These are phyloP conservation scores for Chionis minor DNA, from an alignment of 2,113 vertebrate genomes.

Conservation along the genomic window DNA sequence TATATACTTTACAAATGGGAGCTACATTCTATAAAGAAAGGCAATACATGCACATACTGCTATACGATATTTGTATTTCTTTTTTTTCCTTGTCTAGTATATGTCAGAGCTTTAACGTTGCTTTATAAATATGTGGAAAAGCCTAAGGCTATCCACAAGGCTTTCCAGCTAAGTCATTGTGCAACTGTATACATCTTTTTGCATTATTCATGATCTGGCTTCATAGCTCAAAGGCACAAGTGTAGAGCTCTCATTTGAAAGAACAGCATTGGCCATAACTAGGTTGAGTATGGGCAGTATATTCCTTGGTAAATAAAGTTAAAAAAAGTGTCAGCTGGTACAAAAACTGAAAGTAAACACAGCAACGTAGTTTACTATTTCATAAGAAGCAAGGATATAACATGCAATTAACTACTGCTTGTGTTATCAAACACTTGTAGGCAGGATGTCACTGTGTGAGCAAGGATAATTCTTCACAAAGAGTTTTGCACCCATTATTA, in stretches of 20 bases:
- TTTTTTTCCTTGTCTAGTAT: background rate
- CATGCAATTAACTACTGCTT: background rate
- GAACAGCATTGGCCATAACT: background rate
- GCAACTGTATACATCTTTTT: background rate
- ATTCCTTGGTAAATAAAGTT: background rate
- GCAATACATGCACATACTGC: background rate
- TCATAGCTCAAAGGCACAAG: background rate
- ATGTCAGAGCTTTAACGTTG: background rate
- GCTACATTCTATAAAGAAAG: background rate
- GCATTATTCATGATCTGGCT: background rate
- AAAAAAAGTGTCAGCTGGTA: background rate
- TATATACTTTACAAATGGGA: background rate
- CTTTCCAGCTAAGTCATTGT: background rate
- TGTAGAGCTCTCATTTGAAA: background rate
- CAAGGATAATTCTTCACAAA: background rate
- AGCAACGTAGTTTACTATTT: background rate
- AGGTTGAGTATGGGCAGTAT: background rate
- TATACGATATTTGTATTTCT: rapidly evolving
- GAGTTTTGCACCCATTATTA: background rate
- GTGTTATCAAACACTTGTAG: background rate
- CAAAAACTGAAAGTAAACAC: background rate
- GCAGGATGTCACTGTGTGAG: background rate
- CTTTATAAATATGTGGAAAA: background rate
- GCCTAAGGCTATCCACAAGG: background rate
- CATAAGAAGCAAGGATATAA: background rate